A percentile compares a stretch with the other conserved stretches of the same genome.
Conservation (phyloP, 2,797 vertebrate genomes). For the Myripristis murdjan region DNA sequence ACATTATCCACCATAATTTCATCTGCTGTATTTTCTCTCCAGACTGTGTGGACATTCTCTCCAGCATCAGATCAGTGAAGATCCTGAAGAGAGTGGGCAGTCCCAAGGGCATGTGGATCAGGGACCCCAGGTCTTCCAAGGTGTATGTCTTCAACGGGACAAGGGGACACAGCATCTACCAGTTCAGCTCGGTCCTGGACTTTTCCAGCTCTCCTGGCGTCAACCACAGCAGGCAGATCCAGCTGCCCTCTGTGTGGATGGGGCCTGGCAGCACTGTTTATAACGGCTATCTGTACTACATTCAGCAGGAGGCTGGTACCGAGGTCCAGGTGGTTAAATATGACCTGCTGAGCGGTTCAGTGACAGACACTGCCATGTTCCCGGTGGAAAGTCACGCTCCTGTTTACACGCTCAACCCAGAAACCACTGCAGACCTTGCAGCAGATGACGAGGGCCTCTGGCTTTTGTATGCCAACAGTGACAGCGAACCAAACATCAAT, state of each 20-base stretch:
- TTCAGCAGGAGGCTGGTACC: conserved; percentile 85
- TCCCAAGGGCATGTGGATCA: conserved; percentile 92
- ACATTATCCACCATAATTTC: neutral
- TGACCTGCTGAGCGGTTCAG: conserved; percentile 87
- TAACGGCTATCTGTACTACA: conserved; percentile 90
- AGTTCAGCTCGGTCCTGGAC: conserved; percentile 90
- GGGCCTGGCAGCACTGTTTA: conserved; percentile 92
- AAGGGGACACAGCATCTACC: conserved; percentile 87
- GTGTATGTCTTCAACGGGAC: conserved; percentile 94
- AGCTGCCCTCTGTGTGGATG: conserved; percentile 90
- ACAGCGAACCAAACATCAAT: conserved; percentile 90
- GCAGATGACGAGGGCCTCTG: conserved; percentile 94
- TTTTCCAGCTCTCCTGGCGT: conserved; percentile 88
- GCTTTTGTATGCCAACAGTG: conserved; percentile 91
- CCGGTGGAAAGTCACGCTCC: conserved; percentile 86
- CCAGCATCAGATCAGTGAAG: conserved; percentile 94
- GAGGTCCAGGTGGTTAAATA: conserved; percentile 94
- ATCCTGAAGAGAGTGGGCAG: conserved; percentile 93
- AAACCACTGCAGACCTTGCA: conserved; percentile 91
- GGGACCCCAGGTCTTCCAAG: conserved; percentile 90
- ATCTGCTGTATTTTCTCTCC: conserved; percentile 12
- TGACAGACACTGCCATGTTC: conserved; percentile 92
- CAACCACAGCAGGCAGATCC: conserved; percentile 84
- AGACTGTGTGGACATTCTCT: conserved; percentile 94
- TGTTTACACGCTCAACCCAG: conserved; percentile 88